A percentile compares a stretch with the other conserved stretches of the same genome.
Evolutionary conservation across 92 coral and sea anemone species (phyloP).

Genomic region (Epizoanthus ramosus): DNA sequence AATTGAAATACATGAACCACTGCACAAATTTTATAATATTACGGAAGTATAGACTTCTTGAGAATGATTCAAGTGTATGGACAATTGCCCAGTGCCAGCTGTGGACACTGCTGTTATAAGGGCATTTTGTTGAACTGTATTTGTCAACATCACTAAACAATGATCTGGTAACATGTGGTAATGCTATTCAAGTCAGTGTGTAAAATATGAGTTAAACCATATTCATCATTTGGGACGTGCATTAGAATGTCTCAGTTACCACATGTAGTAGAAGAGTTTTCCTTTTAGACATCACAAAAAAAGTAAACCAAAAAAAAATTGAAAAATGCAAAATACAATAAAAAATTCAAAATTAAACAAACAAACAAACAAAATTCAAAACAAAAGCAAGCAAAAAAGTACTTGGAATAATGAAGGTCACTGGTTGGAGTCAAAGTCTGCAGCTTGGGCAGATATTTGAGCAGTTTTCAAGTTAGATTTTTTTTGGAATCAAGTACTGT

Average conservation of each 20-base stretch:
- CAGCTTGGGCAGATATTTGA: conserved; percentile 1
- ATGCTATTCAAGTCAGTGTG: background rate
- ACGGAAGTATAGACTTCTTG: too few species aligned
- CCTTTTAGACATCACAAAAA: background rate
- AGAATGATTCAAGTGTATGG: too few species aligned
- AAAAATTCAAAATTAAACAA: conserved; percentile 13
- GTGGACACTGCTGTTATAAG: too few species aligned
- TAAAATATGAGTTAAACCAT: background rate
- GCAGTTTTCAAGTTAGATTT: background rate
- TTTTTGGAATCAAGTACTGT: background rate
- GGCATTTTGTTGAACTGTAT: background rate
- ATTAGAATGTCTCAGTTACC: background rate
- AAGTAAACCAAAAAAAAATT: background rate
- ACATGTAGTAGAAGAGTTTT: background rate
- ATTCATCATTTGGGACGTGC: background rate
- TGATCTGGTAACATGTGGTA: background rate
- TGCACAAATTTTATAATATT: background rate
- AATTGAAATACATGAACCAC: background rate
- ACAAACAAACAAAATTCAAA: conserved; percentile 39
- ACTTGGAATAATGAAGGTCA: conserved; percentile 45
- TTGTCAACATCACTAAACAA: too few species aligned
- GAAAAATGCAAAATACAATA: background rate
- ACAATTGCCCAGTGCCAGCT: too few species aligned
- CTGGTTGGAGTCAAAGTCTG: background rate
- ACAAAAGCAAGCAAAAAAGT: conserved; percentile 43